Base-by-base conservation (phyloP, 2,797 vertebrate species). In the Danio kyathit region DNA sequence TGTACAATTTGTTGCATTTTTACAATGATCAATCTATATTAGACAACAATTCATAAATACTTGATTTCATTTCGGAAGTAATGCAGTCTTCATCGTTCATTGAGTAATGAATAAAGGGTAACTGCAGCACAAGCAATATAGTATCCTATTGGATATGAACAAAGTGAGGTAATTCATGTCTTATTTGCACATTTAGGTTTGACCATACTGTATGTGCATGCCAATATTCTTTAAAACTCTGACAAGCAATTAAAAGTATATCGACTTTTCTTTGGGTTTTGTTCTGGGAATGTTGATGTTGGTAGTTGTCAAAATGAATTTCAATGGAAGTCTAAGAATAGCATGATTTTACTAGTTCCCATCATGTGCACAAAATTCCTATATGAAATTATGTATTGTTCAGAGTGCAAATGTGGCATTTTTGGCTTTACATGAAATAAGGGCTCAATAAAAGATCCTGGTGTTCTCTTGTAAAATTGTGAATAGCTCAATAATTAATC, bases 401-500 rank as follows among this genome's bases (percentile, higher is more conserved):
- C 84, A 81, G 84, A 74, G 81, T 87, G 85, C 73, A 82, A 88
- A 88, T 84, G 46, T 85, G 83, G 70, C 66, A 79, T 88, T 84
- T 88, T 86, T 87, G 82, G 86, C 76, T 44, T 44, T 82, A 48
- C 86, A 86, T 88, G 78, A 90, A 90, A 90, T 87, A 86, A 87
- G 67, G 82, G 54, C 84, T 82, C 87, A 86, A 83, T 88, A 87
- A 91, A 89, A 83, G 43, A 83, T 82, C 75, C 77, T 67, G 84
- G 87, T 88, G 88, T 90, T 90, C 82, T 89, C 87, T 86, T 87
- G 83, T 85, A 86, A 89, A 90, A 90, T 87, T 86, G 80, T 63
- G 71, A 84, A 86, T 83, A 66, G 84, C 90, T 90, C 84, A 87
- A 71, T 90, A 90, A 91, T 92, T 89, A 89, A 91, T 92, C 76